A percentile compares a stretch with the other conserved stretches of the same genome.
These are phyloP conservation scores for Pollicipes pollicipes DNA, from an alignment of 1,140 invertebrate genomes.

Conservation along the genomic window DNA sequence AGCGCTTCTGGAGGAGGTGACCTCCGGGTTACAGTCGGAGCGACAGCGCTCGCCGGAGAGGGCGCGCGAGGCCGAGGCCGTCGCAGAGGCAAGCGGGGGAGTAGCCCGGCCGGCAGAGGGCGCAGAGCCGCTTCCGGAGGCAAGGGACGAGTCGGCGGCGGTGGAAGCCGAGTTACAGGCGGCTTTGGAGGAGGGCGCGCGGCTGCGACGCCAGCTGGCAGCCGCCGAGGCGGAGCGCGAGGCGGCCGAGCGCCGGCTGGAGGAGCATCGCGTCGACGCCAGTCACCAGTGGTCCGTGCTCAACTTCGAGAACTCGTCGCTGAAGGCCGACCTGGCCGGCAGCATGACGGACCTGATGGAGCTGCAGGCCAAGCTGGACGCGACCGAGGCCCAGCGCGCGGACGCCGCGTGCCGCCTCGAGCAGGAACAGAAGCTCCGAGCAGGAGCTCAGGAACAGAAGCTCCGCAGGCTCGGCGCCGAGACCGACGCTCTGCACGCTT, in stretches of 20 bases:
- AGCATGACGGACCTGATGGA: not conserved
- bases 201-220: not conserved
- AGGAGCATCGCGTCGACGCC: not conserved
- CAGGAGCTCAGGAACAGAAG: not conserved
- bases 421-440: too few relatives aligned
- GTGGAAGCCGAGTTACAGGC: not conserved
- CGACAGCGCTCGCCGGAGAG: too few relatives aligned
- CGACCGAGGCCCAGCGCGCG: not conserved
- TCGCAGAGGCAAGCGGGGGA: too few relatives aligned
- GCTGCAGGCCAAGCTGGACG: not conserved
- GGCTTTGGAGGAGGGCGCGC: not conserved
- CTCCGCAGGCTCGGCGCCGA: not conserved
- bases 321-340: not conserved
- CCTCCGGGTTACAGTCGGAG: too few relatives aligned
- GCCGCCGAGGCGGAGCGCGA: not conserved
- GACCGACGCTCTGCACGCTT: not conserved
- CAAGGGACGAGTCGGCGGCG: not conserved
- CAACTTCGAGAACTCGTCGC: not conserved
- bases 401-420: not conserved
- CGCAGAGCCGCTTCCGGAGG: too few relatives aligned
- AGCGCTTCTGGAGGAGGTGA: too few relatives aligned
- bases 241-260: not conserved
- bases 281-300: not conserved
- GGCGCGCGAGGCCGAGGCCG: too few relatives aligned
- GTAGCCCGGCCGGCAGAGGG: too few relatives aligned